Percentiles rank a stretch among this genome's conserved stretches.
Evolutionary conservation across 2,888 invertebrate genomes (phyloP).

Genomic region (Tinea trinotella): DNA sequence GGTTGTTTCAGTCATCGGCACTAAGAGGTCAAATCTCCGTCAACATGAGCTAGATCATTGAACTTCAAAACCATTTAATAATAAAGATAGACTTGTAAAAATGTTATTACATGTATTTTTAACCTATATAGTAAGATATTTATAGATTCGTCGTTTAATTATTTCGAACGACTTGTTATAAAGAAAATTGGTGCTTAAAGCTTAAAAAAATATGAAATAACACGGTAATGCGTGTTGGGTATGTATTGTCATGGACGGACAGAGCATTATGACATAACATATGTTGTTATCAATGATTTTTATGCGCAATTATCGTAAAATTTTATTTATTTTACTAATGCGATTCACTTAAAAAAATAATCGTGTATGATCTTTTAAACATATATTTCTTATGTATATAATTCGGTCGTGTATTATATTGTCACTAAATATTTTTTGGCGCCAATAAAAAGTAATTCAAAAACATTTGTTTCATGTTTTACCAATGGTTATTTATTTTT

Average conservation of each 20-base stretch:
- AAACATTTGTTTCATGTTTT: too few relatives aligned
- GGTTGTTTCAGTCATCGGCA: too few relatives aligned
- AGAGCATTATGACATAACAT: conserved; percentile 69
- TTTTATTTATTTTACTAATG: too few relatives aligned
- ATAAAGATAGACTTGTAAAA: conserved; percentile 70
- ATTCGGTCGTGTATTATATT: too few relatives aligned
- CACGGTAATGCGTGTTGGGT: conserved; percentile 39
- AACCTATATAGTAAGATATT: conserved; percentile 73
- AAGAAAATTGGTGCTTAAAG: conserved; percentile 73
- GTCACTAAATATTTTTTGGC: too few relatives aligned
- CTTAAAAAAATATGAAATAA: conserved; percentile 62
- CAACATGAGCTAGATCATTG: conserved; percentile 34
- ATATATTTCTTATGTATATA: too few relatives aligned
- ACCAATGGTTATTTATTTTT: too few relatives aligned
- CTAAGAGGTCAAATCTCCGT: too few relatives aligned
- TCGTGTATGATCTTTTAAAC: too few relatives aligned
- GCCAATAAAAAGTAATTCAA: too few relatives aligned
- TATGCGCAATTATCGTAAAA: conserved; percentile 38
- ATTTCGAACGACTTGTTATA: conserved; percentile 73
- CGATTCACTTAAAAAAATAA: too few relatives aligned
- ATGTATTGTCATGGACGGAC: conserved; percentile 62
- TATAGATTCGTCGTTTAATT: conserved; percentile 73
- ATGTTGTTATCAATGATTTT: conserved; percentile 63
- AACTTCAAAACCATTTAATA: conserved; percentile 33
- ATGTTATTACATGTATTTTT: conserved; percentile 72